phyloP scores from a whole-genome alignment of 2,888 invertebrate genomes.

The Hirtodrosophila duncani region DNA sequence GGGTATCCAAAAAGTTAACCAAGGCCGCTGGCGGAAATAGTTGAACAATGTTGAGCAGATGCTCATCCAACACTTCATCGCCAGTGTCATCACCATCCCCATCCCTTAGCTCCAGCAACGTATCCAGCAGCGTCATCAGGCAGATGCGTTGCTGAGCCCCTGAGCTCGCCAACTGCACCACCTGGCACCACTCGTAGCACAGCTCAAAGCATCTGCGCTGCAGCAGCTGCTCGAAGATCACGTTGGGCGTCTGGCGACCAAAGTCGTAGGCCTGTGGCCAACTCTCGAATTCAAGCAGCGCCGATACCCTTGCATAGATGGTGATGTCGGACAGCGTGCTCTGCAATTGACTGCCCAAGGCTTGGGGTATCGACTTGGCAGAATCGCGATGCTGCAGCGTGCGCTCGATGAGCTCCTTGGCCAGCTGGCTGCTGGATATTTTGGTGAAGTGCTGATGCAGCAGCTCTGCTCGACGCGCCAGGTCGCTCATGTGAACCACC shows the following conservation, averaged over 20 bases:
- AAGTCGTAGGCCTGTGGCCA: slow-evolving; percentile 82
- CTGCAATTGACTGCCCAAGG: slow-evolving; percentile 77
- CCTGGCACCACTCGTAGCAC: slow-evolving; percentile 85
- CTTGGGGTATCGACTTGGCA: slow-evolving; percentile 71
- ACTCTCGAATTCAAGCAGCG: slow-evolving; percentile 80
- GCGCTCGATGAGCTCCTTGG: slow-evolving; percentile 75
- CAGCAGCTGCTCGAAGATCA: slow-evolving; percentile 72
- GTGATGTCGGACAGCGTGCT: slow-evolving; percentile 82
- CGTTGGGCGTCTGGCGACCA: slow-evolving; percentile 72
- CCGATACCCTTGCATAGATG: slow-evolving; percentile 82
- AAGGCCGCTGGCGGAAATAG: slow-evolving; percentile 82
- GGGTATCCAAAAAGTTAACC: slow-evolving; percentile 82
- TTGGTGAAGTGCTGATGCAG: slow-evolving; percentile 74
- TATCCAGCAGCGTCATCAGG: slow-evolving; percentile 61
- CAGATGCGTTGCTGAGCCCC: slow-evolving; percentile 74
- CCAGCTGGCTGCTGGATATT: slow-evolving; percentile 72
- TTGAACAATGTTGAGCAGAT: slow-evolving; percentile 80
- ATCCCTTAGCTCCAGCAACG: slow-evolving; percentile 64
- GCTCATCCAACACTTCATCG: slow-evolving; percentile 69
- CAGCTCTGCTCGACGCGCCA: slow-evolving; percentile 62
- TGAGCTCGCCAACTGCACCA: slow-evolving; percentile 78
- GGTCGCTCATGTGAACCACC: slow-evolving; percentile 62
- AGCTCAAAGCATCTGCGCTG: slow-evolving; percentile 78
- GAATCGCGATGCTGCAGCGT: slow-evolving; percentile 79
- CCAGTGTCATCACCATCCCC: no score